Percentiles rank a stretch among this genome's conserved stretches.
Conservation (phyloP, 2,113 vertebrate genomes). For the Emberiza fucata region DNA sequence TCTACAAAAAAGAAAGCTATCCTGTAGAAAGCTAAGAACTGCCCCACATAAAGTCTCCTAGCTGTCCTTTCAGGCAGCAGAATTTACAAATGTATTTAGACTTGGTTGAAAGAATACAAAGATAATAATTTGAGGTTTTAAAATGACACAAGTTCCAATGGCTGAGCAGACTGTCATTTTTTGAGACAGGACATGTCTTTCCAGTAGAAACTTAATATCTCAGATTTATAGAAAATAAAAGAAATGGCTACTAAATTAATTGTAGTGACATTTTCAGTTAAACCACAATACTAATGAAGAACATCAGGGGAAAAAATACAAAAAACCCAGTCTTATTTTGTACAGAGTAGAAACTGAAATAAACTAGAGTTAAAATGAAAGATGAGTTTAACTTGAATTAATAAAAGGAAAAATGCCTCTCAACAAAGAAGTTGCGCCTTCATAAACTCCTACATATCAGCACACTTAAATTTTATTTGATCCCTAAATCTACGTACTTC, state of each 20-base stretch:
- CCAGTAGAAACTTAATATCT: not conserved
- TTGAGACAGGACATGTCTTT: not conserved
- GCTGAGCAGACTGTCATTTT: not conserved
- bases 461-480: constrained; percentile 76
- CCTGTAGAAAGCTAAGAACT: not conserved
- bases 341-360: constrained; percentile 14
- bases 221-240: not conserved
- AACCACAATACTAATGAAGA: not conserved
- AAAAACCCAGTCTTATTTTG: not conserved
- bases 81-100: not conserved
- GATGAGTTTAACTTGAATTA: constrained; percentile 67
- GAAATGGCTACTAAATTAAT: not conserved
- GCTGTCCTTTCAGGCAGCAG: not conserved
- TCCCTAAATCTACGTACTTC: constrained; percentile 66
- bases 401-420: constrained; percentile 72
- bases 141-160: not conserved
- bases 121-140: not conserved
- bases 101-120: not conserved
- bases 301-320: not conserved
- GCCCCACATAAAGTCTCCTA: not conserved
- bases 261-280: not conserved
- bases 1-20: not conserved
- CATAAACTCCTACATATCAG: constrained; percentile 73
- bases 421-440: constrained; percentile 71
- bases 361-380: constrained; percentile 57